Evolutionary conservation across 2,113 vertebrate genomes (phyloP), one percentile per base, ranked within the genome.

Genomic region (Lasiurus borealis): DNA sequence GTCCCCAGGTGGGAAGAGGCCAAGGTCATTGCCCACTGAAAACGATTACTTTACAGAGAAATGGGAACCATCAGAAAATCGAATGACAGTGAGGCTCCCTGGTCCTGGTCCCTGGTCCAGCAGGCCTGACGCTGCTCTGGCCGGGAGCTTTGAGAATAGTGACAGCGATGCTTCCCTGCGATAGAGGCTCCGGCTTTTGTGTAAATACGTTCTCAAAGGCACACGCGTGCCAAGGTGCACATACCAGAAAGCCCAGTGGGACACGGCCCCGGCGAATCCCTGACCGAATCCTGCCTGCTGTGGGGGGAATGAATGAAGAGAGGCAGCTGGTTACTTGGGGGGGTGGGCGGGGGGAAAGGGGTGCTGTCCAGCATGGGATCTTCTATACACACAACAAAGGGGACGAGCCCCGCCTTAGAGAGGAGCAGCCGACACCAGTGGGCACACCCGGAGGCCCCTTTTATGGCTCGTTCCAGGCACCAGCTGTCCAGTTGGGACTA

Each of bases 401-500:
- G 52, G 11, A 1, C 0, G 52, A 7, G 19, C 31, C 48, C 46
- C 72, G 21, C 6, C 23, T 1, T 8, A 0, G 8, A 48, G 62
- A 34, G 48, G 29, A 15, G 44, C 13, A 1, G 29, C 57, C 9
- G 0, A 2, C 34, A 12, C 34, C 11, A 6, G 0, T 2, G 7
- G 10, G 44, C 0, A 14, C 3, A 0, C 27, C 2, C 2, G 15
- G 46, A 1, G 0, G 11, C 27, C 36, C 64, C 29, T 2, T 9
- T 2, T 29, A 7, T 19, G 25, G 66, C 16, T 11, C 18, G 14
- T 16, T 66, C 71, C 19, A 0, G 36, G 66, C 0, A 0, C 50
- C 10, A 3, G 50, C 14, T 29, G 44, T 25, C 52, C 18, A 8
- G 19, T 8, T 16, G 73, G 29, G 76, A n/a, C 9, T 6, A 9